These are phyloP conservation scores for Crocallis elinguaria DNA, from an alignment of 2,888 invertebrate species.

Conservation along the genomic window DNA sequence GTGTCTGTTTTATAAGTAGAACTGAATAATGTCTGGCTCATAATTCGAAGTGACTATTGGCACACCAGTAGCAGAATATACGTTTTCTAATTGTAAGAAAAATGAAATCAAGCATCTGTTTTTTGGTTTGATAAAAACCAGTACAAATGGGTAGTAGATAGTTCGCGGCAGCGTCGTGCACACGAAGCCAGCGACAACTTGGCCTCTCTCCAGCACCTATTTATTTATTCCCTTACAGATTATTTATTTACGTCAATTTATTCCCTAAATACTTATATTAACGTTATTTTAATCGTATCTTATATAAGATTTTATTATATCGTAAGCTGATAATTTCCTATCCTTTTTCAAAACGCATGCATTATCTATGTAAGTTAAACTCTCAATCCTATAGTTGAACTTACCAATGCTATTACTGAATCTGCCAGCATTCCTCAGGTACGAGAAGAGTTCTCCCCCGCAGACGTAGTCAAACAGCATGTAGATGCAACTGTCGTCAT, in stretches of 20 bases:
- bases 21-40: neutral
- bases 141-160: constrained; percentile 40
- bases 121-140: constrained; percentile 39
- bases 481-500: constrained; percentile 95
- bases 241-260: constrained; percentile 65
- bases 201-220: constrained; percentile 61
- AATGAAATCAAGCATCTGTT: constrained; percentile 21
- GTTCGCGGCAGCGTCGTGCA: constrained; percentile 43
- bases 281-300: constrained; percentile 26
- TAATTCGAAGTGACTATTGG: neutral
- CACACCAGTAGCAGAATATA: neutral
- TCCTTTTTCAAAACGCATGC: neutral
- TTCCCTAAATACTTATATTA: constrained; percentile 30
- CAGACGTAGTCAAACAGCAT: constrained; percentile 99
- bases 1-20: too few relatives aligned
- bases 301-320: neutral
- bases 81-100: constrained; percentile 15
- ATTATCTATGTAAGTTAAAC: neutral
- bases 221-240: constrained; percentile 63
- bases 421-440: constrained; percentile 95
- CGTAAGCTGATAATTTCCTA: neutral
- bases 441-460: constrained; percentile 98
- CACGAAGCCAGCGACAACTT: constrained; percentile 48
- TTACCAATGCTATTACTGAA: constrained; percentile 93
- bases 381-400: too few relatives aligned